Evolutionary conservation across 2,888 invertebrate species (phyloP).

Genomic region (Strigamia maritima): DNA sequence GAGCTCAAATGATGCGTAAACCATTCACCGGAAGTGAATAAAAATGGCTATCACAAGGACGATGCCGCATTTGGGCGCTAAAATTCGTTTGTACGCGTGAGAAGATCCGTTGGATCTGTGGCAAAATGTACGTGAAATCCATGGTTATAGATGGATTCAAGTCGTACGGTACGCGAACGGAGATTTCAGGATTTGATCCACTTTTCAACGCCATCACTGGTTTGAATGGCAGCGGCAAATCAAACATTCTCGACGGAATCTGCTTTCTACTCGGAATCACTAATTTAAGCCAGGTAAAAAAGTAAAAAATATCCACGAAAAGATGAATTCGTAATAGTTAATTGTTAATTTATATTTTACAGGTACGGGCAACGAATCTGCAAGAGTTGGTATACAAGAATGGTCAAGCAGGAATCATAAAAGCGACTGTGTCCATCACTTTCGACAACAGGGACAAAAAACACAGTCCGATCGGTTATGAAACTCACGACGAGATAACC

Average conservation of each 20-base stretch:
- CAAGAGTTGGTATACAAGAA: constrained; percentile 97
- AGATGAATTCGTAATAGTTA: no score
- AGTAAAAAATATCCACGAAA: no score
- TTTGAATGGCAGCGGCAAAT: constrained; percentile 95
- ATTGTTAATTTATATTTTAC: neutral
- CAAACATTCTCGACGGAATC: constrained; percentile 94
- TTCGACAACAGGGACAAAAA: constrained; percentile 84
- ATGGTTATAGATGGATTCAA: constrained; percentile 96
- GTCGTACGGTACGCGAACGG: constrained; percentile 90
- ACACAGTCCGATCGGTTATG: constrained; percentile 86
- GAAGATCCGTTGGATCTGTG: constrained; percentile 40
- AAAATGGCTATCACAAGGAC: no score
- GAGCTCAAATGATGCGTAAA: no score
- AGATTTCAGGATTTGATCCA: constrained; percentile 86
- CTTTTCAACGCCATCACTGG: constrained; percentile 98
- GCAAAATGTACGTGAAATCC: constrained; percentile 81
- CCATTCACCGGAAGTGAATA: no score
- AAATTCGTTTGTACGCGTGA: neutral
- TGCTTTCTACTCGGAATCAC: constrained; percentile 96
- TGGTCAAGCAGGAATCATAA: constrained; percentile 92
- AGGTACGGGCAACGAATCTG: constrained; percentile 85
- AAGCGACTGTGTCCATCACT: constrained; percentile 90
- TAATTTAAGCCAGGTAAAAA: constrained; percentile 80
- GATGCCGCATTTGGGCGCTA: no score
- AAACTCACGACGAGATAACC: constrained; percentile 82